Base-by-base conservation (phyloP, 1,140 invertebrate genomes). In the Harlomillsia oculata region DNA sequence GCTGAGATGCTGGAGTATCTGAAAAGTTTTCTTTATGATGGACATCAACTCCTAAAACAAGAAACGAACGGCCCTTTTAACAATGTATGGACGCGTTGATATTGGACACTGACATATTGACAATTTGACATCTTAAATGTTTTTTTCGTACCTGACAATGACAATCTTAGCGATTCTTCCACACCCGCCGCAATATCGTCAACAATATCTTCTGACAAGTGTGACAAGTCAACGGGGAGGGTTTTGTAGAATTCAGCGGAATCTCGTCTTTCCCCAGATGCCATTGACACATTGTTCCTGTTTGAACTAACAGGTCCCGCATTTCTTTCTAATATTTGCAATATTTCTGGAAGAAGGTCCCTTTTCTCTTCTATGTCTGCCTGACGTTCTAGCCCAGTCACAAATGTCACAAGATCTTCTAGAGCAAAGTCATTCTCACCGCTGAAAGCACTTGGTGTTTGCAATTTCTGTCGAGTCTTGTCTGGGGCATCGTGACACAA, bases 131-230 rank as follows among this genome's bases (percentile, higher is more conserved):
- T 40, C 8, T 8, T 16, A 23, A 52, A 11, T n/a, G 8, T 5
- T 52, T 16, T n/a, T 25, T 43, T 43, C 16, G 18, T n/a, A 53
- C 44, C 43, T 46, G 30, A 28, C 39, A 62, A 43, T 3, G 34
- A 45, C 28, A 62, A 43, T 5, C 37, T 28, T 2, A 62, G 29
- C 3, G 54, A 62, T 28, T 62, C 60, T 16, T 62, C 60, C 16
- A 62, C 44, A n/a, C 60, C 60, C 40, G 28, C 56, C 3, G 55
- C 45, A 29, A 55, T 52, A 14, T 43, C 52, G 2, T 58, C 60
- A 14, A 52, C 44, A 51, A 58, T 59, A 36, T 62, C 56, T n/a
- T 59, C 60, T n/a, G 44, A 34, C 11, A 62, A 37, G 21, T 62
- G 41, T 18, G 36, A 50, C 13, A 62, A 32, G 41, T 62, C 60